Evolutionary conservation across 1,140 invertebrate species (phyloP).

Genomic region (Rhyzopertha dominica): DNA sequence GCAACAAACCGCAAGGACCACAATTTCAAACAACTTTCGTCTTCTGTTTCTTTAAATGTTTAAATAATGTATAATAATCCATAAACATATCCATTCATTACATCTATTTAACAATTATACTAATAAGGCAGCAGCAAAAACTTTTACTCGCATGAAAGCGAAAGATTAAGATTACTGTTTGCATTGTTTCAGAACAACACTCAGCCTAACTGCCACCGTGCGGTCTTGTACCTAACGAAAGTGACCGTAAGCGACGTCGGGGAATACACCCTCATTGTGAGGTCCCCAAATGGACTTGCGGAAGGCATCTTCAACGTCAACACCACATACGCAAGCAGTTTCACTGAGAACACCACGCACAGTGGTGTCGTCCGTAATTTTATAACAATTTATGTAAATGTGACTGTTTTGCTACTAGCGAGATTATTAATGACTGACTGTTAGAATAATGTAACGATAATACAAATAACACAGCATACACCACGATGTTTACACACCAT

Average conservation of each 20-base stretch:
- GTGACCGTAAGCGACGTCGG: constrained; percentile 49
- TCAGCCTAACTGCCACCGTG: constrained; percentile 49
- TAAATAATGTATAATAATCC: too few species aligned
- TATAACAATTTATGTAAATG: constrained; percentile 37
- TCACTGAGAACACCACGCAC: constrained; percentile 22
- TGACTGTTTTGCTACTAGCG: constrained; percentile 37
- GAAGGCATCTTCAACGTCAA: constrained; percentile 52
- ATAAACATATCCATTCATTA: too few species aligned
- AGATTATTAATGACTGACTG: constrained; percentile 21
- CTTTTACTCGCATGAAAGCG: too few species aligned
- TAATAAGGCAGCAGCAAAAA: too few species aligned
- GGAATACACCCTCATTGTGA: constrained; percentile 52
- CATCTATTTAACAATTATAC: too few species aligned
- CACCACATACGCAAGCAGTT: constrained; percentile 49
- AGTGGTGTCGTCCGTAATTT: constrained; percentile 5
- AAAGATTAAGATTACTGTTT: background rate
- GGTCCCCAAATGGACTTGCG: constrained; percentile 49
- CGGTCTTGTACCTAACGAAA: constrained; percentile 47
- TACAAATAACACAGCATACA: too few species aligned
- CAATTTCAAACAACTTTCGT: too few species aligned
- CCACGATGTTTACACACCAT: too few species aligned
- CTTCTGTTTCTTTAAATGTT: too few species aligned
- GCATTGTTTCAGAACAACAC: constrained; percentile 46
- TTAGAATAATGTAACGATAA: too few species aligned
- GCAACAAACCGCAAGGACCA: too few species aligned